A percentile compares a stretch with the other conserved stretches of the same genome.
Evolutionary conservation across 1,140 invertebrate genomes (phyloP).

Genomic region (Macrobrachium rosenbergii): DNA sequence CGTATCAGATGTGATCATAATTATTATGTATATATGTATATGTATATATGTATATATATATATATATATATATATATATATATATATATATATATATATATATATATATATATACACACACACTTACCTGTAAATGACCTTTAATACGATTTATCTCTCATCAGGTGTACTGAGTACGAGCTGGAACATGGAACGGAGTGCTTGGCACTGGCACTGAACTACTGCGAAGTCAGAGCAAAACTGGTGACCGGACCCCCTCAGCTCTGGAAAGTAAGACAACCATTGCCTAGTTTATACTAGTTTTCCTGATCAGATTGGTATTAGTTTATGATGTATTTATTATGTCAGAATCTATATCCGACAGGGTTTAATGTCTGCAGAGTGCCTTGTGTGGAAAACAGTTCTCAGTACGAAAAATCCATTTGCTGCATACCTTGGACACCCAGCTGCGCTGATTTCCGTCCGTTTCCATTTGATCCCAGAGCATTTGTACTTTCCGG

Average conservation of each 20-base stretch:
- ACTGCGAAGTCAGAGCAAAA: conserved; percentile 24
- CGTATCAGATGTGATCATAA: background rate
- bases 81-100: conserved; percentile 26
- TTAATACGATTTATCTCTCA: background rate
- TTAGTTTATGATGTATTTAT: background rate
- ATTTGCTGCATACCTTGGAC: too few species aligned
- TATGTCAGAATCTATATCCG: background rate
- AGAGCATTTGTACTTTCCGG: too few species aligned
- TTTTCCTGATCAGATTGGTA: background rate
- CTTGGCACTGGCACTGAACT: conserved; percentile 33
- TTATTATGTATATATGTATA: background rate
- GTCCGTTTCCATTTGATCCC: too few species aligned
- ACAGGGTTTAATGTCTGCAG: background rate
- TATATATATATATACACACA: conserved; percentile 69
- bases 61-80: conserved; percentile 69
- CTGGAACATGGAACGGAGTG: conserved; percentile 49
- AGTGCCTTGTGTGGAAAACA: too few species aligned
- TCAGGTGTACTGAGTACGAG: conserved; percentile 37
- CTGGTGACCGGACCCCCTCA: conserved; percentile 33
- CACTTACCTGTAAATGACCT: background rate
- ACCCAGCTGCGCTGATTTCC: too few species aligned
- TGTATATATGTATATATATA: conserved; percentile 20
- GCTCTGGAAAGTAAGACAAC: conserved; percentile 41
- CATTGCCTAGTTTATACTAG: too few species aligned
- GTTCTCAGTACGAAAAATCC: too few species aligned